Evolutionary conservation across 2,888 invertebrate genomes (phyloP).

Genomic region (Branchipolynoe longqiensis): DNA sequence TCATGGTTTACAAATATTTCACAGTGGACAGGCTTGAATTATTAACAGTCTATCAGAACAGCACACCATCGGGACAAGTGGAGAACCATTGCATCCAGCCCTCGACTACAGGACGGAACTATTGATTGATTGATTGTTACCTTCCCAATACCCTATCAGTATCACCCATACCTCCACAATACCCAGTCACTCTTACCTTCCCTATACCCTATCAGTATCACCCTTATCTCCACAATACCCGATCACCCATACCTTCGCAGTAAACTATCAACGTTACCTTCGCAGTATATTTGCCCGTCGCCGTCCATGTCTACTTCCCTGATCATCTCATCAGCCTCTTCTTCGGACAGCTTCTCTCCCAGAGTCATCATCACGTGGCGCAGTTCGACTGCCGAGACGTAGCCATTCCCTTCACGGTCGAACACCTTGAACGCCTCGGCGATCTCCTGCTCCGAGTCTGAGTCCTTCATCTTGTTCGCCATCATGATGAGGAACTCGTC

Average conservation of each 20-base stretch:
- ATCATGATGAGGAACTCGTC: conserved; percentile 99
- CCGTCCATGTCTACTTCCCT: conserved; percentile 99
- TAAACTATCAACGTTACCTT: conserved; percentile 85
- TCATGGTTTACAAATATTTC: no score
- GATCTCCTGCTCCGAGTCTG: conserved; percentile 99
- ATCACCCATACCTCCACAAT: not conserved
- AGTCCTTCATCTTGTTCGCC: conserved; percentile 99
- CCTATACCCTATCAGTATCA: not conserved
- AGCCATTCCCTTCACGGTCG: conserved; percentile 99
- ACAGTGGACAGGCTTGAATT: no score
- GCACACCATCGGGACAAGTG: no score
- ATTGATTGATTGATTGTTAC: no score
- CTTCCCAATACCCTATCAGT: not conserved
- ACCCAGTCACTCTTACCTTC: not conserved
- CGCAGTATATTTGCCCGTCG: conserved; percentile 99
- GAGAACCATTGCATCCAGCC: no score
- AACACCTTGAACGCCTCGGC: conserved; percentile 98
- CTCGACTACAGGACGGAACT: no score
- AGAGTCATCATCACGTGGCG: conserved; percentile 99
- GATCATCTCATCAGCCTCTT: conserved; percentile 99
- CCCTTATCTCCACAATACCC: not conserved
- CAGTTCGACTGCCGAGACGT: conserved; percentile 98
- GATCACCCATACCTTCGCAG: not conserved
- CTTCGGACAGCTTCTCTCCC: conserved; percentile 99
- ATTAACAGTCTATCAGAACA: no score